Percentiles rank a stretch among this genome's conserved stretches.
phyloP scores from a whole-genome alignment of 2,113 vertebrate genomes.

The Tetrao urogallus region DNA sequence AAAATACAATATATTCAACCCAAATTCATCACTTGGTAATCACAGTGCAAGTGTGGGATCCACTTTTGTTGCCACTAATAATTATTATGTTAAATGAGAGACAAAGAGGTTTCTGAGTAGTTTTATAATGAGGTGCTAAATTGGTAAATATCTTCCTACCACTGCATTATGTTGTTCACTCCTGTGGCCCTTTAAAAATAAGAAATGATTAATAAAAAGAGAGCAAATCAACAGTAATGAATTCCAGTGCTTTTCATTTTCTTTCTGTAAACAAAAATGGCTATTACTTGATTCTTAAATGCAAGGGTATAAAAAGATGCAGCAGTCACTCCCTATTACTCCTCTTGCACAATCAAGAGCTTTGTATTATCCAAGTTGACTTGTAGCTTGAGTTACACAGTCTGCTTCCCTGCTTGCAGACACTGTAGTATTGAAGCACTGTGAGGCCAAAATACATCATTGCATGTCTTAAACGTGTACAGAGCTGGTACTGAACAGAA shows the following conservation, averaged over 20 bases:
- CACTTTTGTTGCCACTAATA: conserved; percentile 64
- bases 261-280: conserved; percentile 47
- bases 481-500: background rate
- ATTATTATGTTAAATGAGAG: conserved; percentile 69
- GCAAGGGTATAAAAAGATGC: background rate
- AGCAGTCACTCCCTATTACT: background rate
- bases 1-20: conserved; percentile 54
- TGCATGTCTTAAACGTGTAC: background rate
- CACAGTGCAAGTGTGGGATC: conserved; percentile 52
- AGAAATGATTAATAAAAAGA: conserved; percentile 63
- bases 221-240: conserved; percentile 49
- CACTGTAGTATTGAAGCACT: background rate
- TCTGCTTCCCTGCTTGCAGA: background rate
- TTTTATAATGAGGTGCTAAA: conserved; percentile 59
- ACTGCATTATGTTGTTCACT: conserved; percentile 41
- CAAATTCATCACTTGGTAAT: conserved; percentile 42
- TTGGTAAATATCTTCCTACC: conserved; percentile 58
- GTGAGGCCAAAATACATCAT: background rate
- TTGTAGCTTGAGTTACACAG: background rate
- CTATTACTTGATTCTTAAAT: conserved; percentile 20
- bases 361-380: background rate
- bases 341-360: background rate
- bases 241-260: conserved; percentile 55
- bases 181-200: conserved; percentile 56
- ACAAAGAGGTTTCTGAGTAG: conserved; percentile 60